phyloP scores from a whole-genome alignment of 2,888 invertebrate genomes.

The Limnephilus auricula region DNA sequence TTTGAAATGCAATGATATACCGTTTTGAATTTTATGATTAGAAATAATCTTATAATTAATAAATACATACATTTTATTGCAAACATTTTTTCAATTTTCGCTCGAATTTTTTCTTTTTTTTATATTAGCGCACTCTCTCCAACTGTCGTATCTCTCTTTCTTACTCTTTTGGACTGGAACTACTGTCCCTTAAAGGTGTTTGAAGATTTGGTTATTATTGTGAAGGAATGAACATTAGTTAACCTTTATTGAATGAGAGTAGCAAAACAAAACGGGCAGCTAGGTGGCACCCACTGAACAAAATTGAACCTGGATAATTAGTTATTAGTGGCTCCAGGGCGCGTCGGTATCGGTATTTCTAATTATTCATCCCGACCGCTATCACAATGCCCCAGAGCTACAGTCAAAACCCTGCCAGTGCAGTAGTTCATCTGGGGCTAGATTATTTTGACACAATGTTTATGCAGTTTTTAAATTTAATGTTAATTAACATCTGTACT shows the following conservation, averaged over 20 bases:
- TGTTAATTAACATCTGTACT: not conserved
- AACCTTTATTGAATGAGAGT: not conserved
- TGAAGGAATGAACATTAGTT: not conserved
- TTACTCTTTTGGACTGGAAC: too few relatives aligned
- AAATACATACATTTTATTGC: too few relatives aligned
- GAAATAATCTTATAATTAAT: too few relatives aligned
- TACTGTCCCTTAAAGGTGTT: too few relatives aligned
- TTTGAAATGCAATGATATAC: too few relatives aligned
- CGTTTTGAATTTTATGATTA: too few relatives aligned
- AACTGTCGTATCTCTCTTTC: too few relatives aligned
- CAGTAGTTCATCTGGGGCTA: not conserved
- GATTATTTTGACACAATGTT: not conserved
- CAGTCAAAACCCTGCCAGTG: constrained; percentile 57
- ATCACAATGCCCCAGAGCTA: constrained; percentile 43
- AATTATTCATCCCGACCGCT: constrained; percentile 59
- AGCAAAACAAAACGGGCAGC: not conserved
- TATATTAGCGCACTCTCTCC: too few relatives aligned
- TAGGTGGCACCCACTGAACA: not conserved
- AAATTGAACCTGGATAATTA: not conserved
- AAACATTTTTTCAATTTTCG: too few relatives aligned
- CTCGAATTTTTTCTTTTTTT: too few relatives aligned
- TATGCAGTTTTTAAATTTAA: not conserved
- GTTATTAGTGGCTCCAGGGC: constrained; percentile 14
- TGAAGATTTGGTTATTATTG: too few relatives aligned
- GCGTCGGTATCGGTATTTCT: constrained; percentile 43